Evolutionary conservation across 2,797 vertebrate species (phyloP).

Genomic region (Natrix natrix): DNA sequence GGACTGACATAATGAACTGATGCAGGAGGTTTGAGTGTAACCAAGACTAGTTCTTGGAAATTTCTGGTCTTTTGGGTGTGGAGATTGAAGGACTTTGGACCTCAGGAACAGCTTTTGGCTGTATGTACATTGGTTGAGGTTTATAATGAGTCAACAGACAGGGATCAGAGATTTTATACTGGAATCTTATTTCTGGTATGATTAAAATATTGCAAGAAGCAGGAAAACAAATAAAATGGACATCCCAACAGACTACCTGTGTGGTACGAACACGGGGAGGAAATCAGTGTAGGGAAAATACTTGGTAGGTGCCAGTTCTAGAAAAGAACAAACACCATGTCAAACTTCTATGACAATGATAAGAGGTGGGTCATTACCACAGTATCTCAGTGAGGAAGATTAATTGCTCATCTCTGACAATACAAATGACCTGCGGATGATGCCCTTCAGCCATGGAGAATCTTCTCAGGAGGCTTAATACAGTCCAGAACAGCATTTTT

Average conservation of each 20-base stretch:
- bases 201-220: neutral
- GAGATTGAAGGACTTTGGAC: neutral
- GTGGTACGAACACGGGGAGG: neutral
- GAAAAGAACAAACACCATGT: neutral
- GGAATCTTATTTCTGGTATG: neutral
- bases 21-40: neutral
- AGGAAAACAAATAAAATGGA: neutral
- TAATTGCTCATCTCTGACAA: neutral
- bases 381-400: neutral
- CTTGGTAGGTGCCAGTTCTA: neutral
- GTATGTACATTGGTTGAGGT: neutral
- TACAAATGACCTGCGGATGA: constrained; percentile 8
- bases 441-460: neutral
- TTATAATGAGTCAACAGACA: neutral
- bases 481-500: neutral
- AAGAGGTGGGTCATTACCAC: neutral
- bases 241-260: neutral
- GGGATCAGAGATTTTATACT: neutral
- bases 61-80: neutral
- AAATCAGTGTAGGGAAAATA: neutral
- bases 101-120: neutral
- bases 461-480: neutral
- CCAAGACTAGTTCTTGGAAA: neutral
- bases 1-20: neutral
- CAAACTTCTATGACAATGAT: neutral